phyloP scores from a whole-genome alignment of 2,113 vertebrate species.

The Rhinoptilus africanus region DNA sequence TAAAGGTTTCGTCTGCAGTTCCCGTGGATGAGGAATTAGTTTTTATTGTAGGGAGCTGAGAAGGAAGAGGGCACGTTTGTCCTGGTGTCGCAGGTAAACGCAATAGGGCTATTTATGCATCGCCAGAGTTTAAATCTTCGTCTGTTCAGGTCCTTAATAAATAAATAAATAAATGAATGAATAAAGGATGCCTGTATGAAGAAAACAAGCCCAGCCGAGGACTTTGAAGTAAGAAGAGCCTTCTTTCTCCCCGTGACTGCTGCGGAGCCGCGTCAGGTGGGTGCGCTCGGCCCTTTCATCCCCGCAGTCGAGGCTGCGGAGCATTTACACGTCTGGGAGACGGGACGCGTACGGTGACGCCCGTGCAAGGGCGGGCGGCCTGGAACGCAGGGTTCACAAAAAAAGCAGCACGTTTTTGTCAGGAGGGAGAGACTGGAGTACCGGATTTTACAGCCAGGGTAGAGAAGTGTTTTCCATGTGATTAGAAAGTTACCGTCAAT shows the following conservation, averaged over 20 bases:
- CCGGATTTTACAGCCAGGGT: neutral
- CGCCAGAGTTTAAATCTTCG: slow-evolving; percentile 19
- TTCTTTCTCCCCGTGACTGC: neutral
- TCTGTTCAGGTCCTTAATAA: slow-evolving; percentile 1
- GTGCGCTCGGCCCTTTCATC: neutral
- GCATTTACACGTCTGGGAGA: neutral
- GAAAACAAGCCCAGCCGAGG: slow-evolving; percentile 6
- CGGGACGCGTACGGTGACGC: neutral
- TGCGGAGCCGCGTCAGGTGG: neutral
- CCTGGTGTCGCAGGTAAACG: slow-evolving; percentile 4
- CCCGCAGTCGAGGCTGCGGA: neutral
- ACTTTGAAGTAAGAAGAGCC: neutral
- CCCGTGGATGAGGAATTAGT: neutral
- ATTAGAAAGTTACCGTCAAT: neutral
- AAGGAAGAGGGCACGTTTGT: slow-evolving; percentile 10
- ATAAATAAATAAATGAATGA: too few species aligned
- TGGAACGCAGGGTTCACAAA: neutral
- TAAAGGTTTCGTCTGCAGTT: neutral
- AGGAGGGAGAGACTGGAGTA: neutral
- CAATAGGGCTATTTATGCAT: neutral
- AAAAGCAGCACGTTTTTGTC: neutral
- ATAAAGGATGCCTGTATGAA: neutral
- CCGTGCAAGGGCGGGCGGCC: neutral
- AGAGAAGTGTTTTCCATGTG: neutral
- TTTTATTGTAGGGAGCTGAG: slow-evolving; percentile 28